Percentiles rank a stretch among this genome's conserved stretches.
phyloP scores from a whole-genome alignment of 2,113 vertebrate species.

The Chunga burmeisteri region DNA sequence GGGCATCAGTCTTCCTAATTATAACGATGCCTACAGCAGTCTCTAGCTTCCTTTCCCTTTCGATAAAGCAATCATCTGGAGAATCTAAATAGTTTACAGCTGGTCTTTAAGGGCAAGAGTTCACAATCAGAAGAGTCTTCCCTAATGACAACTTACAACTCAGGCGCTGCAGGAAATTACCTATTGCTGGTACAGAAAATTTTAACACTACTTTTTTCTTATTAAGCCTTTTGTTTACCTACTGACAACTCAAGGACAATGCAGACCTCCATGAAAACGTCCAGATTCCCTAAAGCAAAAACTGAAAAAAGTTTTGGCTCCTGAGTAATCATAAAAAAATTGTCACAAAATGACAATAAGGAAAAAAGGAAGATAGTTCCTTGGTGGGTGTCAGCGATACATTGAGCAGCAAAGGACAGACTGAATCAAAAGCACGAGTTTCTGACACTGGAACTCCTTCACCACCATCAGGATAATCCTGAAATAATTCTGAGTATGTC shows the following conservation, averaged over 20 bases:
- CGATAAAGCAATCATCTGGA: background rate
- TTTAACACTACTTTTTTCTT: background rate
- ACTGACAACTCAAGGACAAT: background rate
- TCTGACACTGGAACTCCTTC: background rate
- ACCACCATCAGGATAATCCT: background rate
- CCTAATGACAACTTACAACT: background rate
- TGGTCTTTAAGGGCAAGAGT: background rate
- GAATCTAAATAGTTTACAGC: background rate
- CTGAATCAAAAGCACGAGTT: background rate
- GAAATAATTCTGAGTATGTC: background rate
- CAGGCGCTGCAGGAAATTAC: background rate
- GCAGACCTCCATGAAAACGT: background rate
- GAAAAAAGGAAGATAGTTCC: background rate
- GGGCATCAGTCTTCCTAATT: background rate
- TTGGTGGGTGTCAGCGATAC: rapidly evolving
- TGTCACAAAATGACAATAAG: background rate
- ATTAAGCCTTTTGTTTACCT: background rate
- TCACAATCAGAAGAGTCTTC: background rate
- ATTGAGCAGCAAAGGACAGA: background rate
- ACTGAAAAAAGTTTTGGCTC: background rate
- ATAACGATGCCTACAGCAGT: background rate
- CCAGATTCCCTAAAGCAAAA: background rate
- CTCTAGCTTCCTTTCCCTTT: background rate
- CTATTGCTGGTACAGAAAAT: background rate
- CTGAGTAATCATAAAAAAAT: background rate